These are phyloP conservation scores for Melopsittacus undulatus DNA, from an alignment of 2,797 vertebrate species.

Conservation along the genomic window DNA sequence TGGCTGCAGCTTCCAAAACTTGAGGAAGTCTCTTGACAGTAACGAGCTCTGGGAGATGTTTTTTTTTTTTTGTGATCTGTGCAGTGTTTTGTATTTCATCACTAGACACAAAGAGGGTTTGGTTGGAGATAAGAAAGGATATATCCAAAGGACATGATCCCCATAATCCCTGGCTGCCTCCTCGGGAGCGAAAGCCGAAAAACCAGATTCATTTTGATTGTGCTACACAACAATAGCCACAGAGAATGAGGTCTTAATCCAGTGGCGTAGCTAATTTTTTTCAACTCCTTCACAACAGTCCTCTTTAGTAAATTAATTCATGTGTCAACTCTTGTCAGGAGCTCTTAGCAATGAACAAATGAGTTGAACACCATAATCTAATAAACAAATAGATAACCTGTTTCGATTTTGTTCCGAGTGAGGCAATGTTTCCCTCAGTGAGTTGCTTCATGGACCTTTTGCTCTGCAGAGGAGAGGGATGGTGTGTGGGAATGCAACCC, in stretches of 20 bases:
- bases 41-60: neutral
- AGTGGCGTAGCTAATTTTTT: constrained; percentile 19
- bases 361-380: constrained; percentile 64
- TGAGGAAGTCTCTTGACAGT: neutral
- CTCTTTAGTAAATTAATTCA: constrained; percentile 65
- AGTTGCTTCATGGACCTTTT: constrained; percentile 41
- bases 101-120: neutral
- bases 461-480: constrained; percentile 24
- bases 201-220: neutral
- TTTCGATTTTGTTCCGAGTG: constrained; percentile 61
- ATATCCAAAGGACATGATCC: neutral
- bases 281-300: constrained; percentile 55
- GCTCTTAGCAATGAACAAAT: constrained; percentile 64
- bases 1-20: neutral
- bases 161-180: neutral
- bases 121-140: constrained; percentile 28
- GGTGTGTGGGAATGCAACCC: constrained; percentile 47
- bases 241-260: constrained; percentile 52
- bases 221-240: neutral
- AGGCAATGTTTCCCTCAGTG: neutral
- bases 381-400: constrained; percentile 74
- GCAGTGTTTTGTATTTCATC: constrained; percentile 6
- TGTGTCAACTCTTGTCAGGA: constrained; percentile 65
- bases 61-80: neutral
- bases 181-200: neutral